Conservation (phyloP, 2,113 vertebrate species). For the Monopterus albus region DNA sequence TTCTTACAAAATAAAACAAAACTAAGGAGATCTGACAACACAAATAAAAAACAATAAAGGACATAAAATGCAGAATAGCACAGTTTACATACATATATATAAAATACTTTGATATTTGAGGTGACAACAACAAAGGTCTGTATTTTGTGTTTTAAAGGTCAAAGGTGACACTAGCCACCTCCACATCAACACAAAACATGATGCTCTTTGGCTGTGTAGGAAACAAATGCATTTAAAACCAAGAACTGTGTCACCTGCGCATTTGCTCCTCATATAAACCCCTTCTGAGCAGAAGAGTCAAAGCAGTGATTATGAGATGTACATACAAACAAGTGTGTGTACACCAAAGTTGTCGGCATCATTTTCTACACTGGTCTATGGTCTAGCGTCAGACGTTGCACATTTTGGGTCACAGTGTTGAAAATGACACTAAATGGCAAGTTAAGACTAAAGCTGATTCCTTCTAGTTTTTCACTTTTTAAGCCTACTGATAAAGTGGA, state of each 20-base stretch:
- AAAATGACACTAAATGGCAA: background rate
- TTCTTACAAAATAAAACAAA: constrained; percentile 19
- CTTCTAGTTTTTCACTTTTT: no score
- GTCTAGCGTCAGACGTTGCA: no score
- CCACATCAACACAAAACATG: background rate
- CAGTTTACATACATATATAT: constrained; percentile 4
- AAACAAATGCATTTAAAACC: background rate
- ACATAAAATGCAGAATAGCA: constrained; percentile 6
- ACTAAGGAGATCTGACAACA: background rate
- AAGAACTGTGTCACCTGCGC: background rate
- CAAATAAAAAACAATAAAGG: background rate
- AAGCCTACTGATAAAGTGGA: no score
- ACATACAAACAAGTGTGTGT: background rate
- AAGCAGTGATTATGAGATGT: constrained; percentile 17
- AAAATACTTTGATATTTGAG: constrained; percentile 42
- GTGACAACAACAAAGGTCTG: constrained; percentile 12
- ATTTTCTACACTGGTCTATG: no score
- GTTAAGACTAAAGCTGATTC: constrained; percentile 46
- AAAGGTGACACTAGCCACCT: constrained; percentile 14
- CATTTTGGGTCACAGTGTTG: no score
- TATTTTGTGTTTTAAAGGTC: constrained; percentile 3
- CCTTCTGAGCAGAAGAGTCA: background rate
- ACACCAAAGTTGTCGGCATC: no score
- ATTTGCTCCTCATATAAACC: background rate
- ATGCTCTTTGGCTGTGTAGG: constrained; percentile 38